phyloP scores from a whole-genome alignment of 2,797 vertebrate genomes.

The Pygocentrus nattereri region DNA sequence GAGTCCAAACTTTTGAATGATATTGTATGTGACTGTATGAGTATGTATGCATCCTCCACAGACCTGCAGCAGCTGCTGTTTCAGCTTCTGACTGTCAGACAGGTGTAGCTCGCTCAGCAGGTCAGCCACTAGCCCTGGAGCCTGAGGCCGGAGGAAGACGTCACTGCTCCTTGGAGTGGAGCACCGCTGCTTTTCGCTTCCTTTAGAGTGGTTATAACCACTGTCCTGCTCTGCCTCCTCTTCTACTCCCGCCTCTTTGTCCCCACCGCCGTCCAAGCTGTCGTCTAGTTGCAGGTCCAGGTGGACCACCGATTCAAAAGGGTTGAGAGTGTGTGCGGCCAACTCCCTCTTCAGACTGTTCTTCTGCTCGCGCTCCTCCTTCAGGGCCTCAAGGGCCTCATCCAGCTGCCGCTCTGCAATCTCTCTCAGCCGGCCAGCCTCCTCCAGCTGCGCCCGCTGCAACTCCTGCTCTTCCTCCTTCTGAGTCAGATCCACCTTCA shows the following conservation, averaged over 20 bases:
- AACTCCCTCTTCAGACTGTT: slow-evolving; percentile 84
- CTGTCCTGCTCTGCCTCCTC: slow-evolving; percentile 73
- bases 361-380: slow-evolving; percentile 88
- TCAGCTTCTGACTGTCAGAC: slow-evolving; percentile 86
- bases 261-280: slow-evolving; percentile 70
- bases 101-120: slow-evolving; percentile 87
- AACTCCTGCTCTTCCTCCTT: slow-evolving; percentile 85
- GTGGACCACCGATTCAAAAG: slow-evolving; percentile 80
- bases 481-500: slow-evolving; percentile 85
- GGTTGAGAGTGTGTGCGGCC: slow-evolving; percentile 76
- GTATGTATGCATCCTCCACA: neutral
- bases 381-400: slow-evolving; percentile 86
- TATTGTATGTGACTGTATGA: neutral
- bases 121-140: slow-evolving; percentile 80
- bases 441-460: slow-evolving; percentile 80
- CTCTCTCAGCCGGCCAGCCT: slow-evolving; percentile 79
- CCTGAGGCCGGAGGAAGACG: slow-evolving; percentile 74
- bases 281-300: slow-evolving; percentile 82
- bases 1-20: neutral
- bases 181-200: slow-evolving; percentile 72
- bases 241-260: slow-evolving; percentile 63
- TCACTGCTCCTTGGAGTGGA: slow-evolving; percentile 81
- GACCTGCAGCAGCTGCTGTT: slow-evolving; percentile 87
- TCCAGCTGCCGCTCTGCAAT: slow-evolving; percentile 86
- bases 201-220: slow-evolving; percentile 75